Evolutionary conservation across 2,113 vertebrate species (phyloP).

Genomic region (Poecilia latipinna): DNA sequence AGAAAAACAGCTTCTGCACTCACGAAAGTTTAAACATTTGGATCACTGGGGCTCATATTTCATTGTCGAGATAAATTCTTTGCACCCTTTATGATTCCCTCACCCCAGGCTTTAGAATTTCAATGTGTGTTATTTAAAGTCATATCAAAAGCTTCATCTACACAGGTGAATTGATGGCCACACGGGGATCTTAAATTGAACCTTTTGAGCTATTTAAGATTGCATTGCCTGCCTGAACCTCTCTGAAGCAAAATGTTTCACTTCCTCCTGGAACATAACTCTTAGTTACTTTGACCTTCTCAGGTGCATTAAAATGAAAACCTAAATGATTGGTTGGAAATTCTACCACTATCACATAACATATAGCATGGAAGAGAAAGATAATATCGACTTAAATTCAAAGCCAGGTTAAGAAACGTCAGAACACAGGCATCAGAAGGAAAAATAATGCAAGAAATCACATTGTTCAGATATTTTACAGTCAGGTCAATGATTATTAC

Average conservation of each 20-base stretch:
- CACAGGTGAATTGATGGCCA: slow-evolving; percentile 9
- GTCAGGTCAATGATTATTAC: too few relatives aligned
- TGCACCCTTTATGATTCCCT: slow-evolving; percentile 18
- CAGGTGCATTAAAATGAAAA: too few relatives aligned
- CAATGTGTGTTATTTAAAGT: slow-evolving; percentile 39
- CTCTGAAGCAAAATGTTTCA: neutral
- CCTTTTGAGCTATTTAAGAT: slow-evolving; percentile 2
- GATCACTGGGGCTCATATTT: slow-evolving; percentile 29
- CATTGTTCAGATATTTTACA: too few relatives aligned
- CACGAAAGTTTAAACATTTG: slow-evolving; percentile 15
- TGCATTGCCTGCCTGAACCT: neutral
- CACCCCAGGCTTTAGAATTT: slow-evolving; percentile 14
- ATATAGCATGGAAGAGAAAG: too few relatives aligned
- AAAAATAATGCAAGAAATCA: too few relatives aligned
- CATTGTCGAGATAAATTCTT: slow-evolving; percentile 9
- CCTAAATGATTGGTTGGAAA: too few relatives aligned
- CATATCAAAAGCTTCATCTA: slow-evolving; percentile 20
- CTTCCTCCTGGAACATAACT: neutral
- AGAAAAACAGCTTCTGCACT: slow-evolving; percentile 5
- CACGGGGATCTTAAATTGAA: neutral
- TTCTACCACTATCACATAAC: too few relatives aligned
- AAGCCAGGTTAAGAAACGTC: too few relatives aligned
- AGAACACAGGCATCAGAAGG: too few relatives aligned
- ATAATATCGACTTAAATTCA: too few relatives aligned
- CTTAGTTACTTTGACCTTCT: neutral